Percentiles rank a stretch among this genome's conserved stretches.
These are phyloP conservation scores for Oenanthe oenanthe DNA, from an alignment of 2,113 vertebrate genomes.

Conservation along the genomic window DNA sequence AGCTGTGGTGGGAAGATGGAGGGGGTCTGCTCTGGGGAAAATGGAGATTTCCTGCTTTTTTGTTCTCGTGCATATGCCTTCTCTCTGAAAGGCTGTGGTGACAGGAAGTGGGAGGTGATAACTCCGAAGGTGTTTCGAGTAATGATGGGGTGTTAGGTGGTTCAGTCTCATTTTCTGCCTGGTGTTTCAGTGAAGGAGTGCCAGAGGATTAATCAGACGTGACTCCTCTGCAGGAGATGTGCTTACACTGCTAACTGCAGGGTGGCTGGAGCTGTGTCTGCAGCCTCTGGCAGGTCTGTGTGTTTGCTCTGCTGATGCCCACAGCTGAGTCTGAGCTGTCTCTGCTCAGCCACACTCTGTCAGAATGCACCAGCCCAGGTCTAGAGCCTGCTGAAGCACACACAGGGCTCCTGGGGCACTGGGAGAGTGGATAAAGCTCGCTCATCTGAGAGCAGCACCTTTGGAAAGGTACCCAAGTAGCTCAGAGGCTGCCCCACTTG, in stretches of 20 bases:
- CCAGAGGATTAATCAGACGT: background rate
- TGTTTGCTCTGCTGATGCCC: background rate
- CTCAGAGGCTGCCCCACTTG: background rate
- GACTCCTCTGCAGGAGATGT: background rate
- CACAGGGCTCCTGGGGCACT: background rate
- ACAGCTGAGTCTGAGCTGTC: background rate
- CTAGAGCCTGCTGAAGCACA: background rate
- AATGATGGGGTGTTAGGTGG: background rate
- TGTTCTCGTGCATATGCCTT: background rate
- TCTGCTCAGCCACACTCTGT: background rate
- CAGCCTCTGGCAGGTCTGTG: background rate
- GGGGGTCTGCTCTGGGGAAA: background rate
- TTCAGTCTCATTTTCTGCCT: background rate
- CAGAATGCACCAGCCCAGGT: background rate
- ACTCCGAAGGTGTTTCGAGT: background rate
- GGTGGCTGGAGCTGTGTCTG: background rate
- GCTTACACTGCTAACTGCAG: background rate
- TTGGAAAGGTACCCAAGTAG: background rate
- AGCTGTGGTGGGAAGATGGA: background rate
- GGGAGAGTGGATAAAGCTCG: rapidly evolving
- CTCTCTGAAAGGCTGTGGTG: background rate
- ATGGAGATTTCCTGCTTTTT: background rate
- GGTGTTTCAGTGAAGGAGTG: background rate
- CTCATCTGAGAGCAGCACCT: background rate
- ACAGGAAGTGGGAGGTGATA: background rate